Evolutionary conservation across 2,888 invertebrate species (phyloP).

Genomic region (Sesamia inferens): DNA sequence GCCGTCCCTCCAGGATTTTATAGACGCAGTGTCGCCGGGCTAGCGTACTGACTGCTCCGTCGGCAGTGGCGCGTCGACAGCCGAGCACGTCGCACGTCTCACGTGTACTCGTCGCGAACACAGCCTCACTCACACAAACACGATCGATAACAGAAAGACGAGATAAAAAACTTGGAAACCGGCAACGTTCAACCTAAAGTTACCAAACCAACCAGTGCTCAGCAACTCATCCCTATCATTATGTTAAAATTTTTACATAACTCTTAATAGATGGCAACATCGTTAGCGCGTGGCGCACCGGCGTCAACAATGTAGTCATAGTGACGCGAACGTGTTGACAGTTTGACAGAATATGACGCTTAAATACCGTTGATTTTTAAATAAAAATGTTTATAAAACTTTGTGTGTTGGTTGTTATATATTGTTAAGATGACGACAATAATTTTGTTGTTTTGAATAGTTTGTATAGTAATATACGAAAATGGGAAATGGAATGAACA

Average conservation of each 20-base stretch:
- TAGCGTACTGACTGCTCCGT: constrained; percentile 28
- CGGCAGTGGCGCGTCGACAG: constrained; percentile 84
- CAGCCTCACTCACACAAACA: constrained; percentile 66
- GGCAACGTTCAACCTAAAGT: constrained; percentile 14
- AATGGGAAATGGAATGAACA: constrained; percentile 97
- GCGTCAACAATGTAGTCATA: constrained; percentile 89
- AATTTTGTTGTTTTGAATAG: constrained; percentile 73
- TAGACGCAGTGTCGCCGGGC: constrained; percentile 85
- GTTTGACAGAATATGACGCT: constrained; percentile 78
- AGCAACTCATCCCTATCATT: constrained; percentile 52
- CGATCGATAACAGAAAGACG: constrained; percentile 75
- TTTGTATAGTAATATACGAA: constrained; percentile 68
- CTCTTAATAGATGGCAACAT: constrained; percentile 71
- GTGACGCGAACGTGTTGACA: constrained; percentile 86
- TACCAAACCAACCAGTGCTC: constrained; percentile 41
- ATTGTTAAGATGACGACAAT: constrained; percentile 76
- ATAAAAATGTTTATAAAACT: constrained; percentile 70
- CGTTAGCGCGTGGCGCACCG: constrained; percentile 79
- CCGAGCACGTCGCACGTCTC: constrained; percentile 72
- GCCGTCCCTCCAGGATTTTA: constrained; percentile 74
- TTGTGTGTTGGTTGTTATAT: constrained; percentile 71
- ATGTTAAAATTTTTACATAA: constrained; percentile 69
- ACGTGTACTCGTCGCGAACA: constrained; percentile 51
- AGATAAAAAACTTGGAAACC: constrained; percentile 60
- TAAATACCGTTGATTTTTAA: constrained; percentile 70